Conservation (phyloP, 2,113 vertebrate genomes). For the Rhinopomastus cyanomelas region DNA sequence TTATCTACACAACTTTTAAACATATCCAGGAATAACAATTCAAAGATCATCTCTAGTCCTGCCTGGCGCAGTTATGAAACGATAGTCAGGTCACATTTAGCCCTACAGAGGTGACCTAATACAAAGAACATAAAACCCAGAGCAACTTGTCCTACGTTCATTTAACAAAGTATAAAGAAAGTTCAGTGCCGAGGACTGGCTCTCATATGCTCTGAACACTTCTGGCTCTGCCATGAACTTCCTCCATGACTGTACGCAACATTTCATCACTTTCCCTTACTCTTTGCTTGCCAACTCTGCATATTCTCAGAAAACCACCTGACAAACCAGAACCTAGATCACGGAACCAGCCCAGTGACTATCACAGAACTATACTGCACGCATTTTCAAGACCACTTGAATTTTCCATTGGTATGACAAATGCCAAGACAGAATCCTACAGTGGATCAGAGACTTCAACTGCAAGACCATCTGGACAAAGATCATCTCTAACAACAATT, state of each 20-base stretch:
- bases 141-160: background rate
- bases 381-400: background rate
- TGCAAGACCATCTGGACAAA: background rate
- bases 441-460: background rate
- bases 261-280: background rate
- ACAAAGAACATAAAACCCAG: background rate
- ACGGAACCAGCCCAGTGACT: background rate
- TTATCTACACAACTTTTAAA: too few species aligned
- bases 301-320: background rate
- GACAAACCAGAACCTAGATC: background rate
- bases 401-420: background rate
- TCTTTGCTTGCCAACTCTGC: background rate
- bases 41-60: background rate
- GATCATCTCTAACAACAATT: background rate
- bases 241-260: background rate
- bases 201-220: background rate
- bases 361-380: background rate
- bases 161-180: background rate
- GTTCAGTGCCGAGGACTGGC: background rate
- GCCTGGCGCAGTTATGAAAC: background rate
- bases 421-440: background rate
- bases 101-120: background rate
- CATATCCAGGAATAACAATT: too few species aligned
- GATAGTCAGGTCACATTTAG: background rate
- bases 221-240: background rate